Conservation (phyloP, 2,888 invertebrate species). For the Erynnis tages region DNA sequence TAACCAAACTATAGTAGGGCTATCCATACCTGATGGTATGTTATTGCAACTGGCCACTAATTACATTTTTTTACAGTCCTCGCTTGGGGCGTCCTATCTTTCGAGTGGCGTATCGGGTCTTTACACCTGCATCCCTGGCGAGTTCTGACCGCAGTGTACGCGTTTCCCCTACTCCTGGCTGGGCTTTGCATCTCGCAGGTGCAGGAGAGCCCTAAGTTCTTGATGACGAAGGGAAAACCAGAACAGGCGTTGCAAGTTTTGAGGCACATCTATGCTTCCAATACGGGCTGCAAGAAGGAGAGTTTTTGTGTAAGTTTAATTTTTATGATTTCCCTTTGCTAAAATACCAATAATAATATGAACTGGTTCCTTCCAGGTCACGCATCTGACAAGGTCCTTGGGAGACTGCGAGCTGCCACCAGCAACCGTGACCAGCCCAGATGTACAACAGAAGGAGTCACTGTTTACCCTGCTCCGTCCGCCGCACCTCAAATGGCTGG, state of each 20-base stretch:
- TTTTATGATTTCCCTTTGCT: not conserved
- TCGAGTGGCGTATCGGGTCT: conserved; percentile 53
- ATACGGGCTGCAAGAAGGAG: conserved; percentile 49
- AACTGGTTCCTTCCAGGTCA: conserved; percentile 46
- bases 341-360: not conserved
- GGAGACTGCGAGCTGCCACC: conserved; percentile 31
- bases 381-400: conserved; percentile 45
- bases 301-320: conserved; percentile 55
- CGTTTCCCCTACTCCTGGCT: conserved; percentile 80
- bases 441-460: conserved; percentile 36
- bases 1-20: too few species aligned
- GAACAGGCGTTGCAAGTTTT: conserved; percentile 79
- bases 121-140: conserved; percentile 86
- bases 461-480: conserved; percentile 51
- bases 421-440: conserved; percentile 35
- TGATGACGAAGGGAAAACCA: conserved; percentile 82
- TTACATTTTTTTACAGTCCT: conserved; percentile 79
- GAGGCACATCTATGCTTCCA: conserved; percentile 52
- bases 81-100: conserved; percentile 85
- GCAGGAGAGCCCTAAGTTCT: conserved; percentile 91
- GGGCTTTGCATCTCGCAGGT: conserved; percentile 54
- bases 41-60: too few species aligned
- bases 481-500: conserved; percentile 66
- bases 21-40: too few species aligned
- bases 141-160: conserved; percentile 83